Percentiles rank a stretch among this genome's conserved stretches.
phyloP scores from a whole-genome alignment of 2,888 invertebrate genomes.

The Drosophila rubida region DNA sequence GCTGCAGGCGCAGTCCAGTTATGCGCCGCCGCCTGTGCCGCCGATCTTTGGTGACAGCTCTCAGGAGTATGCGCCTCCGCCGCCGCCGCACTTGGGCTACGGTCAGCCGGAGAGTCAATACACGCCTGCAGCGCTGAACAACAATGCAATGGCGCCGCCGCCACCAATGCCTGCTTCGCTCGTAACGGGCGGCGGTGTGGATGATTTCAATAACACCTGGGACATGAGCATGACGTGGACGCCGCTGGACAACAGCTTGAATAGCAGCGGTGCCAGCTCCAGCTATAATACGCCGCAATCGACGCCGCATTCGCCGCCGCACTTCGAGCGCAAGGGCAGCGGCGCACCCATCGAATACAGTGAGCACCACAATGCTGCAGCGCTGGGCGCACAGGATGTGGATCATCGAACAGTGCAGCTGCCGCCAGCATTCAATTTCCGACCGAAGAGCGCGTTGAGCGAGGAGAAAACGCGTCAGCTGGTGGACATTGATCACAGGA shows the following conservation, averaged over 20 bases:
- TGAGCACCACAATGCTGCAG: constrained; percentile 84
- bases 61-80: constrained; percentile 73
- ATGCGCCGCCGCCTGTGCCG: constrained; percentile 78
- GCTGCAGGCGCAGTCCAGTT: constrained; percentile 45
- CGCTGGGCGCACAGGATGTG: constrained; percentile 85
- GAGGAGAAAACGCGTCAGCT: constrained; percentile 84
- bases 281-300: constrained; percentile 53
- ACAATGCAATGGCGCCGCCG: constrained; percentile 63
- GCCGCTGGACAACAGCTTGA: constrained; percentile 80
- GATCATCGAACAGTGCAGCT: constrained; percentile 87
- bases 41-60: constrained; percentile 48
- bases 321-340: constrained; percentile 87
- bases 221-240: constrained; percentile 85
- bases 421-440: constrained; percentile 84
- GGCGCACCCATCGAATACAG: constrained; percentile 87
- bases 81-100: constrained; percentile 79
- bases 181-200: constrained; percentile 40
- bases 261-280: constrained; percentile 82
- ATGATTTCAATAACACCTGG: constrained; percentile 85
- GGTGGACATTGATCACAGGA: constrained; percentile 93
- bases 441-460: constrained; percentile 74
- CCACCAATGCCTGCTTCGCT: constrained; percentile 63
- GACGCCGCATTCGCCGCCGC: constrained; percentile 89
- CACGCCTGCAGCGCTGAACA: constrained; percentile 60
- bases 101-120: constrained; percentile 77